Evolutionary conservation across 2,113 vertebrate species (phyloP), one percentile per base, ranked within the genome.

Genomic region (Thoracochromis brauschi): DNA sequence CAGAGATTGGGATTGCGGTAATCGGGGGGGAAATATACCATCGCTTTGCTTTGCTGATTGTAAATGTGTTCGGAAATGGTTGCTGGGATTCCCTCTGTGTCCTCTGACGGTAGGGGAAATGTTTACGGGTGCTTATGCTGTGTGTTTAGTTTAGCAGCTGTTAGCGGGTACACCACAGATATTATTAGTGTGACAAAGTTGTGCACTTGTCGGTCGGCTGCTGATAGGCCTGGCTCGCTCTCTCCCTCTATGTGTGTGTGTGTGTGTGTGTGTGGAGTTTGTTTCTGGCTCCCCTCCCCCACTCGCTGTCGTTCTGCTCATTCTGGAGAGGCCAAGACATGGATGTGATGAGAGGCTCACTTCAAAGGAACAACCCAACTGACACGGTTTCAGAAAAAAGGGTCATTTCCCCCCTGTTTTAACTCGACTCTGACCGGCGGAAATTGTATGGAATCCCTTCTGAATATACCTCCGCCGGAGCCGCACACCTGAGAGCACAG

Each of bases 281-380:
- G 95, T 96, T 96, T 93, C 89, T 92, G 91, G 90, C 91, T 94
- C 95, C 96, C 96, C 94, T 96, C 96, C 97, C 96, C 96, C 96
- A 96, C 88, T 85, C 91, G 89, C 92, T 89, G 94, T 95, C 91
- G 95, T 91, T 89, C 91, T 75, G 93, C 88, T 94, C 92, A 83
- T 91, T 91, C 94, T 94, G 89, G 85, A 90, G 93, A 95, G 95
- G 95, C 96, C 95, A 94, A 96, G 93, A 96, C 96, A 93, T 95
- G 94, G 95, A 95, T 94, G 95, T 94, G 95, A 95, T 95, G 95
- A 95, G 93, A 92, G 90, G 93, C 89, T 94, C 93, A 93, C 91
- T 95, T 96, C 92, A 95, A 92, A 82, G 55, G 71, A 78, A 49
- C 71, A 78, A 78, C 29, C 71, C 71, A 49, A 49, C 26, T n/a